Conservation (phyloP, 2,113 vertebrate species). For the Brienomyrus longianalis region DNA sequence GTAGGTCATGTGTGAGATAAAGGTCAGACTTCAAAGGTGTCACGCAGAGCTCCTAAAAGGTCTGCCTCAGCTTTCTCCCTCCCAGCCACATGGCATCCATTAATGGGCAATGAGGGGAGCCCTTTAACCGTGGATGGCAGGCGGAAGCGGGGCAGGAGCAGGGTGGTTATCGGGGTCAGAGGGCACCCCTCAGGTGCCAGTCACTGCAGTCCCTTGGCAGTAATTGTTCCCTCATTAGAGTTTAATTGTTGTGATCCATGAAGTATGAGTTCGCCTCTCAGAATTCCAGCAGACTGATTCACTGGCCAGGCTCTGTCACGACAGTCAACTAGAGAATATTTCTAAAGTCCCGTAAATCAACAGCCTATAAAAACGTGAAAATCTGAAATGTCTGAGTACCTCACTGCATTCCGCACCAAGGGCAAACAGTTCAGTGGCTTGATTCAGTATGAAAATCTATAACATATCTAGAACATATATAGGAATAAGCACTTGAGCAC, state of each 20-base stretch:
- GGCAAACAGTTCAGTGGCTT: not conserved
- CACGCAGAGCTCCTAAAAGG: not conserved
- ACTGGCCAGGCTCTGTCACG: not conserved
- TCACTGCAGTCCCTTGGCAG: slow-evolving; percentile 1
- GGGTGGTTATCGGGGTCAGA: not conserved
- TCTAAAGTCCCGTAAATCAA: not conserved
- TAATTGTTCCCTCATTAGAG: slow-evolving; percentile 19
- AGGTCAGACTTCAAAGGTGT: slow-evolving; percentile 1
- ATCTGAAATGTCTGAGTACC: not conserved
- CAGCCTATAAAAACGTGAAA: not conserved
- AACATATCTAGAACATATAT: not conserved
- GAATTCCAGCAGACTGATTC: not conserved
- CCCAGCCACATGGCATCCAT: slow-evolving; percentile 26
- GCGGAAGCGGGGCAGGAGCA: slow-evolving; percentile 1
- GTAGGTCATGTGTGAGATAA: not conserved
- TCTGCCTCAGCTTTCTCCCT: not conserved
- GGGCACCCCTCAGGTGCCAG: slow-evolving; percentile 48
- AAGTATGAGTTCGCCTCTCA: not conserved
- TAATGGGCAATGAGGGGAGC: slow-evolving; percentile 17
- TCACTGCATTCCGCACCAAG: not conserved
- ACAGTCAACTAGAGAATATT: not conserved
- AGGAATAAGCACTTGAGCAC: not conserved
- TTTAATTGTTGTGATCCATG: slow-evolving; percentile 7
- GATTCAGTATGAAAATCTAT: slow-evolving; percentile 2
- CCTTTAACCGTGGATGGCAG: not conserved